Percentiles rank a stretch among this genome's conserved stretches.
phyloP scores from a whole-genome alignment of 2,888 invertebrate genomes.

The Pseudococcus longispinus region DNA sequence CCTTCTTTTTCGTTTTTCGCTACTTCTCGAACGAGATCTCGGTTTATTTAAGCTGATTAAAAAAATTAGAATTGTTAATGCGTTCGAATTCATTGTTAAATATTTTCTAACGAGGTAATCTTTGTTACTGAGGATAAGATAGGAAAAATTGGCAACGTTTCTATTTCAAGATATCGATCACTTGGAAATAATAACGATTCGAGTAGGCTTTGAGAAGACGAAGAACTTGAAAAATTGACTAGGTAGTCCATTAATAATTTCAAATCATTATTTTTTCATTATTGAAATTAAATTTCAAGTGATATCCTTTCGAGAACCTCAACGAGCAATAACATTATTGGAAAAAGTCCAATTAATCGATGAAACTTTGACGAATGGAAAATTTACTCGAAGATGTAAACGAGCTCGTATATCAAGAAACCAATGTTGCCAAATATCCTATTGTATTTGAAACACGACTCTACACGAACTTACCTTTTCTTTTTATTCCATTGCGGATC shows the following conservation, averaged over 20 bases:
- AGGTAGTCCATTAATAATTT: neutral
- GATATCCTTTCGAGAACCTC: neutral
- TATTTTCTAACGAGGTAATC: neutral
- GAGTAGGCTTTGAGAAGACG: neutral
- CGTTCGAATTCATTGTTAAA: neutral
- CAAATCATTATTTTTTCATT: neutral
- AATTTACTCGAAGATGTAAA: neutral
- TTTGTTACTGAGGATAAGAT: neutral
- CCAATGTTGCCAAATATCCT: neutral
- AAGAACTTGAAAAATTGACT: neutral
- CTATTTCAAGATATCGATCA: neutral
- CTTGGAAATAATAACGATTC: neutral
- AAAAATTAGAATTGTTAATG: neutral
- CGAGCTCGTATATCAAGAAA: neutral
- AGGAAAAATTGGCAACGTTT: neutral
- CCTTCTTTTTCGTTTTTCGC: slow-evolving; percentile 48
- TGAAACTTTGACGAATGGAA: neutral
- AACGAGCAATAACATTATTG: neutral
- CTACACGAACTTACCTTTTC: neutral
- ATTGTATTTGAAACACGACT: neutral
- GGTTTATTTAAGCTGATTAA: slow-evolving; percentile 35
- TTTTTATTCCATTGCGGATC: slow-evolving; percentile 50
- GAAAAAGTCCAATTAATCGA: neutral
- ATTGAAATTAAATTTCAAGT: neutral
- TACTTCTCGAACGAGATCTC: slow-evolving; percentile 52